Base-by-base conservation (phyloP, 2,888 invertebrate genomes). In the Cerastis leucographa region DNA sequence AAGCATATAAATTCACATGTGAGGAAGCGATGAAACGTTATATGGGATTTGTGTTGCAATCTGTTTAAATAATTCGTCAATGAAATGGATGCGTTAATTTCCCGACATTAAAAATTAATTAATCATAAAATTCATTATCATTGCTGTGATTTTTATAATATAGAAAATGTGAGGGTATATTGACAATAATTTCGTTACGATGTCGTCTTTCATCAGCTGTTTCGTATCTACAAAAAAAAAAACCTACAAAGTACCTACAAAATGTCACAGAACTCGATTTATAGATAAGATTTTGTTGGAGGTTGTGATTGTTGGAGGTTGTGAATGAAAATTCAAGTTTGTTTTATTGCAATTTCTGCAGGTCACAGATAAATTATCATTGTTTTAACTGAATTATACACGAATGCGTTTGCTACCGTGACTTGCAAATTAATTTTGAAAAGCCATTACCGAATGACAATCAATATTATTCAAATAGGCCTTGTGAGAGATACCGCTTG, bases 151-250 rank as follows among this genome's bases (percentile, higher is more conserved):
- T 79, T 79, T 14, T 61, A 42, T 11, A 25, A 69, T 29, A 25
- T 0, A 54, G 8, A 46, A 62, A 66, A 64, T 51, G 1, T 51
- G 76, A 67, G 71, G 77, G 82, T 81, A 85, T 51, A 22, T 54
- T 51, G 62, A 67, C 54, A 65, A 72, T 35, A 25, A n/a, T 74
- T 68, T 67, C 9, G 2, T 72, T 49, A n/a, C n/a, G 59, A 42
- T n/a, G 54, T 56, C 29, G 25, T 6, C 17, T 46, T 61, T 54
- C 74, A 84, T 78, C 80, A 78, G 84, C 75, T 80, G 73, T 66
- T 77, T 78, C 84, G n/a, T n/a, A 42, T 44, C 14, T 75, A 17
- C 49, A 6, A 40, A 49, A 40, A 35, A 54, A 29, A 22, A 44
- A 69, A 44, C n/a, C n/a, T n/a, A 9, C 12, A 25, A 19, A n/a